Base-by-base conservation (phyloP, 2,888 invertebrate species). In the Scaptomyza flava region DNA sequence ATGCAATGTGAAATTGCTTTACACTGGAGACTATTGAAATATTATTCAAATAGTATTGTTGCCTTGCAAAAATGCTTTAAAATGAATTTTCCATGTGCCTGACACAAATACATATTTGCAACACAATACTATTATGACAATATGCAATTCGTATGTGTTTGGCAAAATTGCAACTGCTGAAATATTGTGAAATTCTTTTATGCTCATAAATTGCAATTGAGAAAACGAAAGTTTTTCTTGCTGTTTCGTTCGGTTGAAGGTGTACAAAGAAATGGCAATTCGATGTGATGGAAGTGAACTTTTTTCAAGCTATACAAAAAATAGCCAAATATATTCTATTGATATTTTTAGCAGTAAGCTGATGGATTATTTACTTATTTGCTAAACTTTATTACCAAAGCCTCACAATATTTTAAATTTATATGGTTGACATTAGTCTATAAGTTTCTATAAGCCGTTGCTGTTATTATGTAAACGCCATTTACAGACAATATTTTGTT, bases 61-160 rank as follows among this genome's bases (percentile, higher is more conserved):
- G 63, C 48, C 57, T 58, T 52, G 58, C 12, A 51, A 51, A 63
- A 76, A 62, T 65, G 69, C 68, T 64, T 77, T 61, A 51, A 71
- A 66, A 66, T 53, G 41, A 46, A 60, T 63, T 77, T 68, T 33
- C 41, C 27, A 27, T 42, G 12, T 9, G 17, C 43, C 4, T 5
- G 4, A 34, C n/a, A 36, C 36, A 42, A 53, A 14, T 38, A 17
- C n/a, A 14, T 7, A 38, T 1, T 3, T 38, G 38, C 17, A 43
- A 51, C 6, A 36, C 6, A 38, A 43, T 31, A 27, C n/a, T 50
- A 48, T 36, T 58, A 54, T 54, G 36, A 9, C 31, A 67, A 27
- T 46, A 47, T 70, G 31, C 38, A 57, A 56, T 47, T 42, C 12
- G 41, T 4, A 43, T 36, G 9, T 23, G 6, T 20, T 62, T 5